Base-by-base conservation (phyloP, 2,797 vertebrate species). In the Chromobotia macracanthus region DNA sequence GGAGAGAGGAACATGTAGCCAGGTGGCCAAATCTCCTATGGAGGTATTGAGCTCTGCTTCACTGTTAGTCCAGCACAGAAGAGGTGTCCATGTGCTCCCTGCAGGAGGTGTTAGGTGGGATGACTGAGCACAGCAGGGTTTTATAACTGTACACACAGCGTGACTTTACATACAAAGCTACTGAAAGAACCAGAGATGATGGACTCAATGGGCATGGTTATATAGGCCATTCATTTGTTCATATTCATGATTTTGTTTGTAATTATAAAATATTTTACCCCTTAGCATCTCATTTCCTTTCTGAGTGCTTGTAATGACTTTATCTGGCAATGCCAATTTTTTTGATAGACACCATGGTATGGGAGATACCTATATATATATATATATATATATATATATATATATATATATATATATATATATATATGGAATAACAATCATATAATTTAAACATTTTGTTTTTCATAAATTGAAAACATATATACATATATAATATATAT, bases 41-140 rank as follows among this genome's bases (percentile, higher is more conserved):
- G 90, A 87, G 89, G 84, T 87, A 90, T 91, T 93, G 89, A 94
- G 91, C 89, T 73, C 84, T 87, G 79, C 88, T 89, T 63, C 86
- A 80, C 86, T 89, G 90, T 93, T 91, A 92, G 90, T 83, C 87
- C 85, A 85, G 90, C 84, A 89, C 81, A 84, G 90, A 85, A 86
- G 88, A 86, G 82, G 77, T 82, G 88, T 83, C 81, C 82, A 90
- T 86, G 86, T 84, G 72, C 44, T 82, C 61, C 70, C 67, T 51
- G 31, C 21, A 87, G 86, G 81, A 90, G 89, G 82, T 80, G 81
- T 31, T 69, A 53, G 31, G 75, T 15, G 25, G 44, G 65, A 25
- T 69, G 75, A 77, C 86, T 89, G 86, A 12, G 48, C 90, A 70
- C 90, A 88, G 89, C 90, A 83, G 91, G 86, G 88, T 84, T 83